Percentiles rank a stretch among this genome's conserved stretches.
Conservation (phyloP, 2,113 vertebrate genomes). For the Nothobranchius furzeri region DNA sequence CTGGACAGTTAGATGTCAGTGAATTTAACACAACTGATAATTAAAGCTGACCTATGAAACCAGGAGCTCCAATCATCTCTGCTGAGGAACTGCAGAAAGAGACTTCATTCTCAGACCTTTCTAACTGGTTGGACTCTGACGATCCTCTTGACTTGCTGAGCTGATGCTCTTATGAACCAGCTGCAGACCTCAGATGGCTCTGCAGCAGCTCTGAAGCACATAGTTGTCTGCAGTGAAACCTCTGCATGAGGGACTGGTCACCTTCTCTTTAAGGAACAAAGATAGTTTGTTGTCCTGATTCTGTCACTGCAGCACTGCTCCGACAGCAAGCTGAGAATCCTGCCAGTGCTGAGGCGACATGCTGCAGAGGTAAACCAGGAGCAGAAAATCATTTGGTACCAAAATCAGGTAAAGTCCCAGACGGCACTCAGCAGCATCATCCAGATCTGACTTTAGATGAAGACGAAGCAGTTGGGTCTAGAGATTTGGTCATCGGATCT, state of each 20-base stretch:
- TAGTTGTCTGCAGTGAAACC: not conserved
- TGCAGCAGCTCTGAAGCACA: not conserved
- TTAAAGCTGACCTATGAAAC: too few species aligned
- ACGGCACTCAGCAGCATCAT: too few species aligned
- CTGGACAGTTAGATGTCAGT: too few species aligned
- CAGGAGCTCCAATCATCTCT: too few species aligned
- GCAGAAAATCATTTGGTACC: not conserved
- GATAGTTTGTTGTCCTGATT: not conserved
- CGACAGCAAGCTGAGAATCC: not conserved
- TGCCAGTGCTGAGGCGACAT: not conserved
- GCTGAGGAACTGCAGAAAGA: too few species aligned
- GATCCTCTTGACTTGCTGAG: not conserved
- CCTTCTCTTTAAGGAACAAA: too few species aligned
- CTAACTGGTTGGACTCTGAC: not conserved
- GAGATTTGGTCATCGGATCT: too few species aligned
- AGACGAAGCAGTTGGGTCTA: too few species aligned
- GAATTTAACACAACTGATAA: too few species aligned
- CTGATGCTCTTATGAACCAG: not conserved
- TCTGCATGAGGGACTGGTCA: too few species aligned
- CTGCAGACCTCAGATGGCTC: not conserved
- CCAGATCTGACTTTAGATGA: too few species aligned
- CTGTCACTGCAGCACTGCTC: not conserved
- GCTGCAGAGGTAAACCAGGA: not conserved
- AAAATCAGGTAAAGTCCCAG: not conserved
- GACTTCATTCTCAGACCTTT: too few species aligned